phyloP scores from a whole-genome alignment of 2,113 vertebrate genomes.

The Cercocebus atys region DNA sequence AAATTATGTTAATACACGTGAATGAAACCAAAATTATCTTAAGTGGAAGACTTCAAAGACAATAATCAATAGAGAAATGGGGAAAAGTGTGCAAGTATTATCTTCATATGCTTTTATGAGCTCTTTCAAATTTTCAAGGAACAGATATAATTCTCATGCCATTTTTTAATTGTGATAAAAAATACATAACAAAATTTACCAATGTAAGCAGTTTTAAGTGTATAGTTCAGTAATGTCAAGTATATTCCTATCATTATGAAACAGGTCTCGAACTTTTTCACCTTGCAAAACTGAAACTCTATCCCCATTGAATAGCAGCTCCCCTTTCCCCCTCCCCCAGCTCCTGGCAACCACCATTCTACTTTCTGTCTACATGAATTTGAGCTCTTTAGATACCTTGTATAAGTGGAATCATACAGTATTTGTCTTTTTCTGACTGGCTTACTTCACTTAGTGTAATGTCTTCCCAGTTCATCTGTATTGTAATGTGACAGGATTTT shows the following conservation, averaged over 20 bases:
- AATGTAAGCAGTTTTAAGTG: neutral
- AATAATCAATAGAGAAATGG: neutral
- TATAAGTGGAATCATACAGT: neutral
- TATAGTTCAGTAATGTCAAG: neutral
- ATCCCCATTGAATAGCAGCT: neutral
- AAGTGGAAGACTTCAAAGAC: neutral
- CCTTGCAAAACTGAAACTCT: neutral
- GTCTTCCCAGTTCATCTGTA: neutral
- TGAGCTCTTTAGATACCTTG: neutral
- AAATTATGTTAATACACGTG: neutral
- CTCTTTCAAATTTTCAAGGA: conserved; percentile 10
- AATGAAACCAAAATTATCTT: neutral
- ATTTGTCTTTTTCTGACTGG: neutral
- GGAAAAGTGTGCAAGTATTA: no score
- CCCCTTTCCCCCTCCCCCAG: neutral
- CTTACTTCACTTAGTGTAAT: neutral
- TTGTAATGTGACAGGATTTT: neutral
- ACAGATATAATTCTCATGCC: neutral
- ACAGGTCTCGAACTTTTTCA: neutral
- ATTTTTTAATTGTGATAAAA: neutral
- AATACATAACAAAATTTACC: neutral
- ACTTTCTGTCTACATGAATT: neutral
- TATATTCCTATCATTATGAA: neutral
- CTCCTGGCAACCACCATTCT: neutral
- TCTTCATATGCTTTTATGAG: neutral